These are phyloP conservation scores for Camponotus vicinus DNA, from an alignment of 1,140 invertebrate genomes.

Conservation along the genomic window DNA sequence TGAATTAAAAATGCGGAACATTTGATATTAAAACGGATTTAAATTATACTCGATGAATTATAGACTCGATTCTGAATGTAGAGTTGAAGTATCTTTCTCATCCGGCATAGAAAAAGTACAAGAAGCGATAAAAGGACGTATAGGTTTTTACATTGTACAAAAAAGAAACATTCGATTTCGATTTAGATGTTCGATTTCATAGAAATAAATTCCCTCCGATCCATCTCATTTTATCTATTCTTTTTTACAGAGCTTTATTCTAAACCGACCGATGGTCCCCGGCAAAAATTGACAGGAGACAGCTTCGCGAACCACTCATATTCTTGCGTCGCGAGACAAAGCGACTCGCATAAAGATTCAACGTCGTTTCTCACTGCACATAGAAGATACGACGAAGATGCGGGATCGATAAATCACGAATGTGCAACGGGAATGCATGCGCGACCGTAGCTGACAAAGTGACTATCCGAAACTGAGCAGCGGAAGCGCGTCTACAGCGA, in stretches of 20 bases:
- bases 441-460: slow-evolving; percentile 55
- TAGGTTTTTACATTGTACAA: neutral
- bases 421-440: neutral
- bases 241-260: neutral
- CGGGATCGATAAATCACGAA: slow-evolving; percentile 59
- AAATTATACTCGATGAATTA: slow-evolving; percentile 20
- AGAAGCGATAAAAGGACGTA: neutral
- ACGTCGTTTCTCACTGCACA: slow-evolving; percentile 40
- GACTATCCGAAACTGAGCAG: slow-evolving; percentile 39
- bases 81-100: slow-evolving; percentile 16
- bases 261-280: slow-evolving; percentile 7
- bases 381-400: neutral
- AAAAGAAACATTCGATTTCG: neutral
- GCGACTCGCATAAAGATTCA: slow-evolving; percentile 25
- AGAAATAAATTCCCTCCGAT: neutral
- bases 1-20: slow-evolving; percentile 12
- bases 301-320: neutral
- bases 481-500: slow-evolving; percentile 52
- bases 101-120: neutral
- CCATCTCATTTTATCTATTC: neutral
- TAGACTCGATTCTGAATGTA: neutral
- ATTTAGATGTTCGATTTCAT: neutral
- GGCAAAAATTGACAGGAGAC: slow-evolving; percentile 27
- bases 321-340: neutral
- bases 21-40: slow-evolving; percentile 12